These are phyloP conservation scores for Aplysina aerophoba DNA, from an alignment of 37 sponge, comb jelly and placozoan species.

Conservation along the genomic window DNA sequence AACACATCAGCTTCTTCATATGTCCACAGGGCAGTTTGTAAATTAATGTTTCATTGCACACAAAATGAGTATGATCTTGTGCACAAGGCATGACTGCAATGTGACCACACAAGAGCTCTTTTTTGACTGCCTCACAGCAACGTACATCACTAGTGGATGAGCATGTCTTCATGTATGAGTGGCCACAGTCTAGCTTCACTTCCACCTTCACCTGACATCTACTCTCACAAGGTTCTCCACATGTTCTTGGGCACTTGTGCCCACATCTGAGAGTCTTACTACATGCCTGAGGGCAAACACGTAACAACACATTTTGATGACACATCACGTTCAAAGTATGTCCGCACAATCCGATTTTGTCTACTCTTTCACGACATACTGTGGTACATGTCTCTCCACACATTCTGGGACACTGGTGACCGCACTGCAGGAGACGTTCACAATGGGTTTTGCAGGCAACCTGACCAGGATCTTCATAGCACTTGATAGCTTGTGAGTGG, in stretches of 20 bases:
- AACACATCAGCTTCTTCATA: not conserved
- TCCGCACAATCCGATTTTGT: not conserved
- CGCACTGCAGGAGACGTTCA: conserved; percentile 44
- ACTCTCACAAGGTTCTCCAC: conserved; percentile 51
- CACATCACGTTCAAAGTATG: conserved; percentile 14
- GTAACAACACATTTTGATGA: not conserved
- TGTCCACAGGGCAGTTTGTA: conserved; percentile 65
- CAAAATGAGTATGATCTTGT: not conserved
- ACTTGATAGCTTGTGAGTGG: conserved; percentile 39
- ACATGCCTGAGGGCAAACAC: conserved; percentile 1
- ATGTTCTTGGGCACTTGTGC: conserved; percentile 54
- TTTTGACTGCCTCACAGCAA: not conserved
- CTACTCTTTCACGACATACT: not conserved
- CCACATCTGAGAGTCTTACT: conserved; percentile 39
- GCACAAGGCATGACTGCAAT: not conserved
- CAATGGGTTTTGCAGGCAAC: conserved; percentile 58
- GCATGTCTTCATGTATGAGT: conserved; percentile 29
- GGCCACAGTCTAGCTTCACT: conserved; percentile 57
- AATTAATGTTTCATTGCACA: not conserved
- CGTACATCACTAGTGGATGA: not conserved
- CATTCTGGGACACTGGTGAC: conserved; percentile 29
- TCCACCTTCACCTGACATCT: conserved; percentile 35
- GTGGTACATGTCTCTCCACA: not conserved
- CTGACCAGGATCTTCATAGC: conserved; percentile 43
- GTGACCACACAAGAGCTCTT: not conserved